These are phyloP conservation scores for Hyphantria cunea DNA, from an alignment of 1,140 invertebrate species.

Conservation along the genomic window DNA sequence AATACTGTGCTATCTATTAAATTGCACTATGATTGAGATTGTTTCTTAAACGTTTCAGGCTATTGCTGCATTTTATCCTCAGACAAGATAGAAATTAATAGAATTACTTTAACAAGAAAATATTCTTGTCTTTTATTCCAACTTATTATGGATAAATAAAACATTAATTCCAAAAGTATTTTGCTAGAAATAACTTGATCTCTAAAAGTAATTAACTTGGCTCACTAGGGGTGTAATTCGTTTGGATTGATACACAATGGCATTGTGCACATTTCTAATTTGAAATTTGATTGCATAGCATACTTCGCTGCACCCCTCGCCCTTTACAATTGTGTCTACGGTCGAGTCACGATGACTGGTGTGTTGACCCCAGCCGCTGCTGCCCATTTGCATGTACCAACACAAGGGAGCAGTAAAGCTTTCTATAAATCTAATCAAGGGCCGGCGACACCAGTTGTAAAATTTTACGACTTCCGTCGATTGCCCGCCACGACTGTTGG, in stretches of 20 bases:
- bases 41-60: constrained; percentile 9
- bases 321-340: background rate
- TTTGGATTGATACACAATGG: constrained; percentile 48
- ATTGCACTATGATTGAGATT: constrained; percentile 14
- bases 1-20: constrained; percentile 15
- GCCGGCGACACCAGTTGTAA: constrained; percentile 34
- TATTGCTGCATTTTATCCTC: constrained; percentile 1
- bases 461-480: constrained; percentile 50
- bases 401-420: constrained; percentile 35
- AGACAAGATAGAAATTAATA: background rate
- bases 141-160: background rate
- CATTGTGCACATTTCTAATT: constrained; percentile 57
- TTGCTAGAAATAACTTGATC: background rate
- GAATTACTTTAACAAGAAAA: background rate
- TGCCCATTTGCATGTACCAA: constrained; percentile 32
- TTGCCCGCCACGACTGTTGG: constrained; percentile 9
- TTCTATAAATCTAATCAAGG: constrained; percentile 40
- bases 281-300: constrained; percentile 54
- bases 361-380: constrained; percentile 31
- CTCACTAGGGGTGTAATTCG: constrained; percentile 45
- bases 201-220: constrained; percentile 52
- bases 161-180: constrained; percentile 11
- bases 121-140: background rate
- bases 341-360: constrained; percentile 19
- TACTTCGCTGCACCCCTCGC: constrained; percentile 28